phyloP scores from a whole-genome alignment of 2,797 vertebrate species.

The Pteronotus mesoamericanus region DNA sequence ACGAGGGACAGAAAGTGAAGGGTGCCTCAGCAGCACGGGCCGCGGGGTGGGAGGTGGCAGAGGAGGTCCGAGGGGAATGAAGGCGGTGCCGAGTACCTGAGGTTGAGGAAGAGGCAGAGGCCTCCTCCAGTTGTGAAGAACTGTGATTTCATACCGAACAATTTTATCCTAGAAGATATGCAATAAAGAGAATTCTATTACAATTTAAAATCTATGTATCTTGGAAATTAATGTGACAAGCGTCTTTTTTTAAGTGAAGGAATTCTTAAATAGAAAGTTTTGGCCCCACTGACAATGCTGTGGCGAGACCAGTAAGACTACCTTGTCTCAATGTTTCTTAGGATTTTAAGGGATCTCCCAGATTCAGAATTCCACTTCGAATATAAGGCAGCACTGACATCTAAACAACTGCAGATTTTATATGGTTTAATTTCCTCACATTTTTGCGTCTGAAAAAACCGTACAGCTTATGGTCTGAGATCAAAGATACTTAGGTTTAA shows the following conservation, averaged over 20 bases:
- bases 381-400: neutral
- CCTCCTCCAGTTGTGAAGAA: neutral
- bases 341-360: neutral
- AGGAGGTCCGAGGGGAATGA: neutral
- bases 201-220: neutral
- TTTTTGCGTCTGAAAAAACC: slow-evolving; percentile 11
- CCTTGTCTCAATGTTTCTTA: neutral
- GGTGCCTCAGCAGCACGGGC: neutral
- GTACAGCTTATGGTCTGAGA: neutral
- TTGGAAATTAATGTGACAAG: neutral
- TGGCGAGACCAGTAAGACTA: neutral
- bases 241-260: neutral
- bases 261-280: neutral
- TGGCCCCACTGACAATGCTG: neutral
- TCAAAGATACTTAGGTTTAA: neutral
- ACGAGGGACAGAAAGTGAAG: neutral
- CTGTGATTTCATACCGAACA: neutral
- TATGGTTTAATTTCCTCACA: neutral
- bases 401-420: neutral
- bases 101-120: neutral
- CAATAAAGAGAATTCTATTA: neutral
- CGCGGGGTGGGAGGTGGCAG: neutral
- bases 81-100: neutral
- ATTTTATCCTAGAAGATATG: neutral
- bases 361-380: slow-evolving; percentile 26